A percentile compares a stretch with the other conserved stretches of the same genome.
Conservation (phyloP, 2,888 invertebrate species). For the Erebia ligea region DNA sequence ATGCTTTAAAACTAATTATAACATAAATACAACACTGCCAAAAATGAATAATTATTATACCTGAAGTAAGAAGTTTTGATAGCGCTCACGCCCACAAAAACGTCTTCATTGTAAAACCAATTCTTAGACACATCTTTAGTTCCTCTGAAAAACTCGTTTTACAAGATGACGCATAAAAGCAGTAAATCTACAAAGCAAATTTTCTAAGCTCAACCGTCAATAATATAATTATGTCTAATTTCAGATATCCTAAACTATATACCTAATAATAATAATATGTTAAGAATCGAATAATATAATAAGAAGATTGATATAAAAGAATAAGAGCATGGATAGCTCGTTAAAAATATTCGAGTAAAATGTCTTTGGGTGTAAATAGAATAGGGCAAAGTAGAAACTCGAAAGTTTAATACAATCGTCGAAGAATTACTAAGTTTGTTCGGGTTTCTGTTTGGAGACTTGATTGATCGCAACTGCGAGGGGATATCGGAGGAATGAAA, state of each 20-base stretch:
- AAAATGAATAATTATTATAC: constrained; percentile 53
- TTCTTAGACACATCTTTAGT: constrained; percentile 45
- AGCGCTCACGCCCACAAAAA: constrained; percentile 51
- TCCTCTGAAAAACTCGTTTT: constrained; percentile 54
- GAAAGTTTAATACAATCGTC: constrained; percentile 34
- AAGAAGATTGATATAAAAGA: constrained; percentile 52
- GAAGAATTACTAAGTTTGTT: constrained; percentile 39
- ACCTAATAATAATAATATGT: constrained; percentile 60
- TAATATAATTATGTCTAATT: constrained; percentile 63
- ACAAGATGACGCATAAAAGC: constrained; percentile 61
- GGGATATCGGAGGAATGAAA: constrained; percentile 71
- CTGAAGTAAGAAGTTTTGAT: constrained; percentile 61
- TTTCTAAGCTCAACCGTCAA: constrained; percentile 69
- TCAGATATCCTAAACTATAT: constrained; percentile 68
- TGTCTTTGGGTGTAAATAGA: constrained; percentile 24
- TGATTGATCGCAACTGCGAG: constrained; percentile 39
- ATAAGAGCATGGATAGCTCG: constrained; percentile 30
- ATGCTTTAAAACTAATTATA: constrained; percentile 86
- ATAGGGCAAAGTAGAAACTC: constrained; percentile 25
- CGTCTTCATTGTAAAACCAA: constrained; percentile 58
- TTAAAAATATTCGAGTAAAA: constrained; percentile 26
- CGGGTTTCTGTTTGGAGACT: constrained; percentile 45
- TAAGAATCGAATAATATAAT: constrained; percentile 54
- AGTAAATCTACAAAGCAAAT: constrained; percentile 72
- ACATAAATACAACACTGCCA: constrained; percentile 82